These are phyloP conservation scores for Agonum fuliginosum DNA, from an alignment of 2,888 invertebrate species.

Conservation along the genomic window DNA sequence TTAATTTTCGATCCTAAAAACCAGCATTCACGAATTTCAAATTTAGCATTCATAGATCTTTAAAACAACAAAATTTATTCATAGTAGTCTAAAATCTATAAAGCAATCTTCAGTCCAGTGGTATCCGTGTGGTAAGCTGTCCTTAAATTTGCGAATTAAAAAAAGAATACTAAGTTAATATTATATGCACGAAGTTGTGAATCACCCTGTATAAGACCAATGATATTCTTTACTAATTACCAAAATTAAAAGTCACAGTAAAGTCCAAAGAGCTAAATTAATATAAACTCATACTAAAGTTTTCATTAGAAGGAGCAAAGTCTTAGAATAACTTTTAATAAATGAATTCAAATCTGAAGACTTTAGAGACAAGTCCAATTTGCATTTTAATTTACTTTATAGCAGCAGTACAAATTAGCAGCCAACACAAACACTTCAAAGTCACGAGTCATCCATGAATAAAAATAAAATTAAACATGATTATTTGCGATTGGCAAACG, in stretches of 20 bases:
- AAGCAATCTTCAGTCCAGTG: too few species aligned
- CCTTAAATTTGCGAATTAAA: too few species aligned
- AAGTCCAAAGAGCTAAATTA: neutral
- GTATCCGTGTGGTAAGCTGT: too few species aligned
- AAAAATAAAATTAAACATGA: slow-evolving; percentile 30
- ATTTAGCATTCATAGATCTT: too few species aligned
- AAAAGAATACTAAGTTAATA: too few species aligned
- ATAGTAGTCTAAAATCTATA: too few species aligned
- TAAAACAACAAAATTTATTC: too few species aligned
- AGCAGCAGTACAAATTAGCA: neutral
- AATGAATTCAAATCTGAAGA: neutral
- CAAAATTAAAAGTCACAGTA: neutral
- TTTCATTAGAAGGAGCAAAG: neutral
- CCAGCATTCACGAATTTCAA: too few species aligned
- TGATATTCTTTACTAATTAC: too few species aligned
- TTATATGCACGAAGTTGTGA: too few species aligned
- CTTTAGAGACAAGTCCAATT: neutral
- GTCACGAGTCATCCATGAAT: slow-evolving; percentile 1
- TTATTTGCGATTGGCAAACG: slow-evolving; percentile 18
- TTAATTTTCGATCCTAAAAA: too few species aligned
- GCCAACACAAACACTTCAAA: neutral
- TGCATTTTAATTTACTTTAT: neutral
- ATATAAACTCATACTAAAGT: neutral
- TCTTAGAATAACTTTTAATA: neutral
- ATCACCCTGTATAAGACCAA: too few species aligned